phyloP scores from a whole-genome alignment of 2,797 vertebrate species.

The Hydrocynus forskahlii region DNA sequence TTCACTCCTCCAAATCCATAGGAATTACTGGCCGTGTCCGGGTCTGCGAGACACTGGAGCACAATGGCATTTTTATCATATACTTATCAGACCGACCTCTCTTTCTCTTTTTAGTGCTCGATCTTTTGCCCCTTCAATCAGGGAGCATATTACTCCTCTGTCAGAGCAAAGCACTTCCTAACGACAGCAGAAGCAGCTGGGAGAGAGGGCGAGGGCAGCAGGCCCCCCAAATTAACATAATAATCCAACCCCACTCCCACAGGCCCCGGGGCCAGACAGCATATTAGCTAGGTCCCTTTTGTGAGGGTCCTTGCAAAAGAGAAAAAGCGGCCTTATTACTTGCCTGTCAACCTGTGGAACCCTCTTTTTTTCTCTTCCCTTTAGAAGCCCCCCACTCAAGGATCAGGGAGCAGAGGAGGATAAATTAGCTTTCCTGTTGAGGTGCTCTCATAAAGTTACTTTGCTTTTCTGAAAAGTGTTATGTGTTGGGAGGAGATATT shows the following conservation, averaged over 20 bases:
- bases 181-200: constrained; percentile 98
- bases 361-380: constrained; percentile 23
- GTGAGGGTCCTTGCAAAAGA: constrained; percentile 72
- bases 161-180: constrained; percentile 98
- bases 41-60: constrained; percentile 75
- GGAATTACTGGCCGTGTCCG: constrained; percentile 70
- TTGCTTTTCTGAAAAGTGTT: background rate
- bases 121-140: constrained; percentile 99
- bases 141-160: constrained; percentile 99
- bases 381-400: constrained; percentile 32
- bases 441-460: constrained; percentile 8
- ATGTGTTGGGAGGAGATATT: constrained; percentile 1
- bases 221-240: constrained; percentile 99
- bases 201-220: constrained; percentile 94
- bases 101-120: constrained; percentile 82
- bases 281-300: constrained; percentile 89
- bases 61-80: constrained; percentile 86
- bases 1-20: constrained; percentile 74
- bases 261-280: constrained; percentile 97
- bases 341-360: constrained; percentile 93
- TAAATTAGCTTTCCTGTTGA: constrained; percentile 34
- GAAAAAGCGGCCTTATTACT: constrained; percentile 74
- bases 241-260: constrained; percentile 96
- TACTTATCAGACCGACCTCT: constrained; percentile 87
- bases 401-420: constrained; percentile 16